A percentile compares a stretch with the other conserved stretches of the same genome.
Evolutionary conservation across 1,140 invertebrate species (phyloP).

Genomic region (Eueides isabella): DNA sequence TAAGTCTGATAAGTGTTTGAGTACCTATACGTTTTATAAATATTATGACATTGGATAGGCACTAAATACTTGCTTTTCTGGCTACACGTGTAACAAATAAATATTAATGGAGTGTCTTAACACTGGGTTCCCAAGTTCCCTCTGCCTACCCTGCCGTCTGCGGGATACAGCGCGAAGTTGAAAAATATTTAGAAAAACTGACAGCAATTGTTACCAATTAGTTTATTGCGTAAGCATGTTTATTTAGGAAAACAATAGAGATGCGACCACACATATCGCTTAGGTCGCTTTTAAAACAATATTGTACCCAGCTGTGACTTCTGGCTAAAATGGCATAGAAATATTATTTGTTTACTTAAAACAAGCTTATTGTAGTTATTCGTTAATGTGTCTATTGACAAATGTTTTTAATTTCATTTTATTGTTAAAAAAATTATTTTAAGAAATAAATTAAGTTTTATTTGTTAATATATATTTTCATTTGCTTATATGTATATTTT

Average conservation of each 20-base stretch:
- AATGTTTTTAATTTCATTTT: no score
- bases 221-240: slow-evolving; percentile 42
- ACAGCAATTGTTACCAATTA: slow-evolving; percentile 26
- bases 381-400: neutral
- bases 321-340: neutral
- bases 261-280: slow-evolving; percentile 46
- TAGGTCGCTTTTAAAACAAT: slow-evolving; percentile 3
- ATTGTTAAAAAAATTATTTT: no score
- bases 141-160: neutral
- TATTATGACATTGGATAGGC: neutral
- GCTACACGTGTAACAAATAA: no score
- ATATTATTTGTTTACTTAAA: slow-evolving; percentile 1
- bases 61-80: no score
- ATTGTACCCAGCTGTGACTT: slow-evolving; percentile 11
- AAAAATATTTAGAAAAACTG: slow-evolving; percentile 7
- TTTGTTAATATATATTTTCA: no score
- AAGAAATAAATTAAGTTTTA: no score
- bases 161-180: neutral
- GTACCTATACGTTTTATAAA: slow-evolving; percentile 13
- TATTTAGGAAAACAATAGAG: slow-evolving; percentile 38
- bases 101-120: neutral
- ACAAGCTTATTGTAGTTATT: neutral
- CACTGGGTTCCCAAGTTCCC: neutral
- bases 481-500: no score
- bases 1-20: neutral